phyloP scores from a whole-genome alignment of 1,140 invertebrate species.

The Odontomachus brunneus region DNA sequence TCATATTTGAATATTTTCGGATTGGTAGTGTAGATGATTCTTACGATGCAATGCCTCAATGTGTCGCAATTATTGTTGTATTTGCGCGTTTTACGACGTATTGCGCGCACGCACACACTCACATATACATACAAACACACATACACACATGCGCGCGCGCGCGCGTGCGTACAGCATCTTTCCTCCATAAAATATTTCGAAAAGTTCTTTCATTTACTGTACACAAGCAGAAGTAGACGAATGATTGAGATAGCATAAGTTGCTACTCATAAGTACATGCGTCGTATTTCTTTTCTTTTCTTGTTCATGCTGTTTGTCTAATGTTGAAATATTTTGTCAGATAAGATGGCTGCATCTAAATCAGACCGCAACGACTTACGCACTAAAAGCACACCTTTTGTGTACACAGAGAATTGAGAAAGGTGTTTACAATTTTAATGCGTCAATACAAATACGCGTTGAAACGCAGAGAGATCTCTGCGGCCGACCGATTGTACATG shows the following conservation, averaged over 20 bases:
- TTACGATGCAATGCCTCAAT: slow-evolving; percentile 44
- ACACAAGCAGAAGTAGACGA: background rate
- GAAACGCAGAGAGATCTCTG: slow-evolving; percentile 65
- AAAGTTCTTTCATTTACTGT: slow-evolving; percentile 17
- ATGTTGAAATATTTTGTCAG: slow-evolving; percentile 78
- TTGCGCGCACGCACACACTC: background rate
- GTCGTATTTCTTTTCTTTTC: slow-evolving; percentile 12
- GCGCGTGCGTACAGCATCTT: slow-evolving; percentile 4
- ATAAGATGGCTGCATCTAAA: slow-evolving; percentile 78
- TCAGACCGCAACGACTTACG: slow-evolving; percentile 73
- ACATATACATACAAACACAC: no score
- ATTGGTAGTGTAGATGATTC: slow-evolving; percentile 36
- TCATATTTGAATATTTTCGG: slow-evolving; percentile 19
- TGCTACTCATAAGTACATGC: slow-evolving; percentile 34
- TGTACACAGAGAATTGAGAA: slow-evolving; percentile 63
- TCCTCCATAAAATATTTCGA: background rate
- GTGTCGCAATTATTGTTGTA: slow-evolving; percentile 35
- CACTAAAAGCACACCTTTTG: slow-evolving; percentile 65
- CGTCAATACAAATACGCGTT: slow-evolving; percentile 49
- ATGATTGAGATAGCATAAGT: slow-evolving; percentile 28
- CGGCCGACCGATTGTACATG: slow-evolving; percentile 32
- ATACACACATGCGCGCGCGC: background rate
- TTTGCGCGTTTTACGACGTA: background rate
- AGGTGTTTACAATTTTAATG: slow-evolving; percentile 64
- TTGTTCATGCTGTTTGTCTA: slow-evolving; percentile 66